Evolutionary conservation across 37 sponge, comb jelly and placozoan genomes (phyloP).

Genomic region (Hormiphora californensis): DNA sequence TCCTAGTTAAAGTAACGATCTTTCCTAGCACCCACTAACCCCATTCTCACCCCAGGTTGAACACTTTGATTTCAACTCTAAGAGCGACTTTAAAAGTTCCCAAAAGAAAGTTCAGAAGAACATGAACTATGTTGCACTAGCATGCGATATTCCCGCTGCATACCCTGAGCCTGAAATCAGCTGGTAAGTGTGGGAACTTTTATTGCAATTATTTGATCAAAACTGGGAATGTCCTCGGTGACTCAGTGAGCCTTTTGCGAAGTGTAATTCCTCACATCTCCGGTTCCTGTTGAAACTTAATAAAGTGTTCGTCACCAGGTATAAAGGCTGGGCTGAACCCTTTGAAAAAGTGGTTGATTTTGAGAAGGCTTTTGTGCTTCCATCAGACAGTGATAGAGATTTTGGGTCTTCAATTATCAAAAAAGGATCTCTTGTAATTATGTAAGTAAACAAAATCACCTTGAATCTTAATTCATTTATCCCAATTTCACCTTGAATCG

Average conservation of each 20-base stretch:
- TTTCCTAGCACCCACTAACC: too few relatives aligned
- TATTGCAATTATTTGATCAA: too few relatives aligned
- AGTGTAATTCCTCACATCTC: too few relatives aligned
- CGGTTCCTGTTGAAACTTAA: too few relatives aligned
- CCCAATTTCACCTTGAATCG: background rate
- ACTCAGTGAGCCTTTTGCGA: too few relatives aligned
- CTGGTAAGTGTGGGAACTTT: too few relatives aligned
- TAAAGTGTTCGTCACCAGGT: too few relatives aligned
- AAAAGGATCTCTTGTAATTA: constrained; percentile 26
- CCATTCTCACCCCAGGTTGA: too few relatives aligned
- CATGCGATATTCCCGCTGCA: background rate
- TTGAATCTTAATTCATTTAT: background rate
- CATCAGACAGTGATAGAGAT: background rate
- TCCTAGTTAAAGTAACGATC: too few relatives aligned
- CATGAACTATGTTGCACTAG: background rate
- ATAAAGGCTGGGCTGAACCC: background rate
- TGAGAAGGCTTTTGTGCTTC: background rate
- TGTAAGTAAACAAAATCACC: background rate
- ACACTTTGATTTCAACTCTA: too few relatives aligned
- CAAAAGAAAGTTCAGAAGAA: constrained; percentile 1
- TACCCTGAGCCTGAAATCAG: background rate
- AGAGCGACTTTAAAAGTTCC: background rate
- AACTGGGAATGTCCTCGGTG: too few relatives aligned
- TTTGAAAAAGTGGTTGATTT: background rate
- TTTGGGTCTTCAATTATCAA: too few relatives aligned